Base-by-base conservation (phyloP, 2,797 vertebrate species). In the Siniperca scherzeri region DNA sequence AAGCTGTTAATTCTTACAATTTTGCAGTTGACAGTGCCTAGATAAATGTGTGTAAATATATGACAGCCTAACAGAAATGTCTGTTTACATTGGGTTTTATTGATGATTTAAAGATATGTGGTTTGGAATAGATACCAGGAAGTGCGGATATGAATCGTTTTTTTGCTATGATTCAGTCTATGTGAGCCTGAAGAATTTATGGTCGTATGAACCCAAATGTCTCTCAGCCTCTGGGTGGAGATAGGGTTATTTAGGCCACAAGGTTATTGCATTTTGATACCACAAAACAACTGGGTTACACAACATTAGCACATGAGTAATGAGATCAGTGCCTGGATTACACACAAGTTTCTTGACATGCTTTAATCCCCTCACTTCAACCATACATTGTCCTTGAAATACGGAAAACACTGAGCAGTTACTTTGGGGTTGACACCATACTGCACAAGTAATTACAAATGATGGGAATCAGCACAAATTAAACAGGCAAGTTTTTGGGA, bases 271-370 rank as follows among this genome's bases (percentile, higher is more conserved):
- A 65, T 77, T 50, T 48, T 59, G 19, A 88, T 30, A 74, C 69
- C 50, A 62, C 74, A 78, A 70, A 80, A 81, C 55, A 75, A 82
- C 70, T 27, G 77, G 65, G 59, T 84, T 86, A 75, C 74, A 59
- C 76, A 83, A 83, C 56, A 72, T 80, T 71, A 65, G 64, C 56
- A 27, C 55, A 36, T 50, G 60, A 76, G 61, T 42, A 33, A 83
- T 66, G 46, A 69, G 57, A 75, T 21, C 53, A 83, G 50, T 13
- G 62, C 3, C 60, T 66, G 77, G 75, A 64, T 76, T 27, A 25
- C 40, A 66, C 46, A 73, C 33, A 48, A 48, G 53, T 30, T 78
- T 21, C 52, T 27, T 70, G 38, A 40, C 27, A 2, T 40, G 57
- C 22, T 65, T 62, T 74, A 42, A 74, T 80, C 44, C 22, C 30